These are phyloP conservation scores for Homalodisca vitripennis DNA, from an alignment of 1,140 invertebrate genomes.

Conservation along the genomic window DNA sequence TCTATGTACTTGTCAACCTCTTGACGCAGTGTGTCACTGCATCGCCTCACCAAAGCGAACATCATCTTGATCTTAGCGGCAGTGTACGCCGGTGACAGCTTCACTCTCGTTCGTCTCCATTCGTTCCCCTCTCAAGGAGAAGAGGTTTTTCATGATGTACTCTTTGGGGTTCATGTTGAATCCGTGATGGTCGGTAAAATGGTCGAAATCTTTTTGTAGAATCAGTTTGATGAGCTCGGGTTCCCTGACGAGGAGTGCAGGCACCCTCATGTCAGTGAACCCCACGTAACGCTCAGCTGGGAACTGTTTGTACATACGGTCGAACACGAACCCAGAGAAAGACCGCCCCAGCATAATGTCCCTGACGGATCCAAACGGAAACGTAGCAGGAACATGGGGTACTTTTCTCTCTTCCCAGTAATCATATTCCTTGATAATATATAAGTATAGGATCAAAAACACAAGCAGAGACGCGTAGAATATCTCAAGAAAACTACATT, in stretches of 20 bases:
- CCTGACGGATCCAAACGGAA: neutral
- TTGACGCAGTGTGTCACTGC: neutral
- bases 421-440: too few relatives aligned
- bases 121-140: neutral
- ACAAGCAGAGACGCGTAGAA: neutral
- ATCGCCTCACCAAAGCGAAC: neutral
- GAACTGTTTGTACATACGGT: neutral
- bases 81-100: slow-evolving; percentile 4
- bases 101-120: neutral
- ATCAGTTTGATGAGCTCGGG: neutral
- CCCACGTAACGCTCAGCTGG: neutral
- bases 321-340: neutral
- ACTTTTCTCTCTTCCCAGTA: slow-evolving; percentile 1
- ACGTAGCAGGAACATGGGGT: neutral
- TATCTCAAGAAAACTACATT: neutral
- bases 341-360: neutral
- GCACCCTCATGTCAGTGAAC: neutral
- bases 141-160: neutral
- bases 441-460: neutral
- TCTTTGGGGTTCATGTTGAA: neutral
- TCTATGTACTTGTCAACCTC: neutral
- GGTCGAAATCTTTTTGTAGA: neutral
- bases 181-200: neutral
- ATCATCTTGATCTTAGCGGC: neutral
- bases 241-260: neutral